Conservation (phyloP, 2,888 invertebrate species). For the Hydraecia micacea region DNA sequence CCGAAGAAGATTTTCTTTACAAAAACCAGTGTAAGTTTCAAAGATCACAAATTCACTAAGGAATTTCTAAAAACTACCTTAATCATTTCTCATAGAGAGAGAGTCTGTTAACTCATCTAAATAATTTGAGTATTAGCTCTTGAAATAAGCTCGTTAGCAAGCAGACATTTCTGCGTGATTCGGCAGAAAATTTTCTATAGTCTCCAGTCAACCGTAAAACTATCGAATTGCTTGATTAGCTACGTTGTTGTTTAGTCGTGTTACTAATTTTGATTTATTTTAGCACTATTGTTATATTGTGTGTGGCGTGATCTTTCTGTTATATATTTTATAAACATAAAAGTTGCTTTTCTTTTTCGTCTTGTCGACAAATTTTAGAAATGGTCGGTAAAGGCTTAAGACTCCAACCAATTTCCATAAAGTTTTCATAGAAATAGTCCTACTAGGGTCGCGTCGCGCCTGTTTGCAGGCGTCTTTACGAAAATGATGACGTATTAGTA, state of each 20-base stretch:
- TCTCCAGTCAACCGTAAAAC: conserved; percentile 34
- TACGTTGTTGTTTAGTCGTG: conserved; percentile 18
- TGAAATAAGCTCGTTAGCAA: conserved; percentile 27
- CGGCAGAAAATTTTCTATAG: conserved; percentile 28
- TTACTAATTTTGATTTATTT: conserved; percentile 38
- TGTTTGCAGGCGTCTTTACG: background rate
- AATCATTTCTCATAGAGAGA: background rate
- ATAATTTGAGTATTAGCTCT: conserved; percentile 1
- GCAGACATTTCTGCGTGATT: conserved; percentile 25
- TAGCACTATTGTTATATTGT: conserved; percentile 3
- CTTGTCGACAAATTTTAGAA: background rate
- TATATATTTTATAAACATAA: background rate
- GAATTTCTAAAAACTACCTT: background rate
- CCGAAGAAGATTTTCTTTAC: background rate
- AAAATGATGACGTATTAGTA: background rate
- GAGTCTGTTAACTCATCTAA: background rate
- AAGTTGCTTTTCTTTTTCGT: background rate
- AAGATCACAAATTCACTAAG: background rate
- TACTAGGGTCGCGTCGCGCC: background rate
- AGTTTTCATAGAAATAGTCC: background rate
- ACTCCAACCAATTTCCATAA: background rate
- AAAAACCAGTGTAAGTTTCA: background rate
- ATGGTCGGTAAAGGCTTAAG: background rate
- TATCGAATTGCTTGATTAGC: conserved; percentile 27
- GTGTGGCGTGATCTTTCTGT: background rate